Evolutionary conservation across 2,888 invertebrate genomes (phyloP), one percentile per base, ranked within the genome.

Genomic region (Altica lythri): DNA sequence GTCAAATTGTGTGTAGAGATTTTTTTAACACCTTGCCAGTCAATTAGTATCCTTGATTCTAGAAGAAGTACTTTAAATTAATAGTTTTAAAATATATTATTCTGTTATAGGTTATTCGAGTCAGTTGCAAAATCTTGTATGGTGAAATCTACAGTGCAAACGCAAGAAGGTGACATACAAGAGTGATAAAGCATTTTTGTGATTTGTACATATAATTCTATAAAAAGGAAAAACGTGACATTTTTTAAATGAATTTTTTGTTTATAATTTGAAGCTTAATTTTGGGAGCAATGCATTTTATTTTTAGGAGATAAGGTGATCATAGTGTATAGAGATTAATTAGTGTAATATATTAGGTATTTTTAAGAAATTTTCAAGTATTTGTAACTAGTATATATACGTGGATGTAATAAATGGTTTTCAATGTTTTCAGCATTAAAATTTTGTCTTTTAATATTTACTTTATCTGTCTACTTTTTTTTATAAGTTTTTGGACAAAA

Each of bases 111-210:
- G 74, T 81, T 97, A 71, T 95, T 96, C 77, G 95, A 96, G 73
- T 95, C 95, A 1, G 96, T 97, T 61, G 97, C 97, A 14, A 85
- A 94, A 59, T 96, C 96, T 0, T 97, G 96, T 78, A 92, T 95
- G 85, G 89, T 89, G 30, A 92, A 91, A 77, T 85, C 89, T 67
- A 63, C 82, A 65, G 83, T 79, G 74, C 82, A 79, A 75, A 79
- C 78, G 62, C 82, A 82, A 48, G 88, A 87, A 68, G 78, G 82
- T 60, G 87, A 86, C 69, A 78, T 85, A 75, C 80, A 82, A 72
- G 88, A 88, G 83, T 86, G 81, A 81, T 67, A 66, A n/a, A 66
- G 63, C 62, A 62, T 65, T 63, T 69, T 68, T 68, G 68, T 69
- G 67, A 70, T 69, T 60, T 70, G 69, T 68, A 69, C 51, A 69